Base-by-base conservation (phyloP, 1,140 invertebrate genomes). In the Pogonomyrmex californicus region DNA sequence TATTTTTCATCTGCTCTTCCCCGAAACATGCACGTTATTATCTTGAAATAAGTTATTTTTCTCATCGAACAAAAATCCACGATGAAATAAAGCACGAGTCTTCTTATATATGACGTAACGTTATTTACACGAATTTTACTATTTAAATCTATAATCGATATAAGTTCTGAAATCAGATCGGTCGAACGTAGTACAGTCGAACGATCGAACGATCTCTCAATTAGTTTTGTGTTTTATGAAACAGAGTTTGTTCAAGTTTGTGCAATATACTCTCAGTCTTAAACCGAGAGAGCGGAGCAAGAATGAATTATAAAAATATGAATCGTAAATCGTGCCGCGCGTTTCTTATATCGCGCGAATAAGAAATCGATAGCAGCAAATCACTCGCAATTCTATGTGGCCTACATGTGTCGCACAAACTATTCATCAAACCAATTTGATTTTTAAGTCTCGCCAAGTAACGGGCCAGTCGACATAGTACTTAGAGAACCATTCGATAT, bases 331-430 rank as follows among this genome's bases (percentile, higher is more conserved):
- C 86, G 78, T 65, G 38, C 6, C 2, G 12, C 23, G 65, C 10
- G 23, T 86, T 89, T 88, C 87, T 73, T 47, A 36, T 56, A 56
- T 9, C 62, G 73, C 49, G 12, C 47, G 10, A 47, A 36, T 65
- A 47, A 54, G 38, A 86, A 86, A 54, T 30, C 76, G 54, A 44
- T 14, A 23, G 47, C 47, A 51, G 47, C 47, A 63, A 66, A 85
- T 87, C 88, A 88, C 85, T 86, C 71, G 86, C 83, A 91, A 91
- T 91, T 91, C 90, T 86, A 91, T 90, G 90, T 86, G 87, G 79
- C 17, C 38, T 54, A 33, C 10, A 62, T 65, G 10, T 63, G 51
- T 87, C 81, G 75, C 47, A 36, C 78, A 79, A 62, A 71, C 90
- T 87, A 91, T 91, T 91, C 90, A 86, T 91, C 90, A 91, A 91